Percentiles rank a stretch among this genome's conserved stretches.
phyloP scores from a whole-genome alignment of 2,888 invertebrate genomes.

The Xylota sylvarum region DNA sequence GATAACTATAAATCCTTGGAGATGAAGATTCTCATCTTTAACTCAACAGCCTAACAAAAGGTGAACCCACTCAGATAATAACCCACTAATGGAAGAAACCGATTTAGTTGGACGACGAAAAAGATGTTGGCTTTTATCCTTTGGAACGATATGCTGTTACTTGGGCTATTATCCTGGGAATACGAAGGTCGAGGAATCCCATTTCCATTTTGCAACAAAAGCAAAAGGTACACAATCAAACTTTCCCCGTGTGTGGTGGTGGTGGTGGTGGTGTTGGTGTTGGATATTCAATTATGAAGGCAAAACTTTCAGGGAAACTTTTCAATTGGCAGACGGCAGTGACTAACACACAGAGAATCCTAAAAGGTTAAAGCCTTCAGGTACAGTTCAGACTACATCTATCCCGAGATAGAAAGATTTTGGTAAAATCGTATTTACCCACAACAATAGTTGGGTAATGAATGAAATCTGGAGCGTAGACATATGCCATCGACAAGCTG shows the following conservation, averaged over 20 bases:
- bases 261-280: too few species aligned
- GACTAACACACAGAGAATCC: not conserved
- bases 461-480: slow-evolving; percentile 41
- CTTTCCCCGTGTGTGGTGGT: not conserved
- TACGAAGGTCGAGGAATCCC: slow-evolving; percentile 2
- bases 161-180: slow-evolving; percentile 23
- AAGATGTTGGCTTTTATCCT: slow-evolving; percentile 34
- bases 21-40: not conserved
- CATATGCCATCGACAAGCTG: slow-evolving; percentile 53
- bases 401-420: slow-evolving; percentile 8
- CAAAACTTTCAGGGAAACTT: slow-evolving; percentile 48
- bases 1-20: not conserved
- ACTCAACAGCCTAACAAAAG: not conserved
- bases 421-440: not conserved
- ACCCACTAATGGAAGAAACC: slow-evolving; percentile 28
- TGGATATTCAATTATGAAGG: slow-evolving; percentile 21
- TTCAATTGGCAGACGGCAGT: slow-evolving; percentile 13
- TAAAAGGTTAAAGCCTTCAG: not conserved
- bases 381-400: not conserved
- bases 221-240: not conserved
- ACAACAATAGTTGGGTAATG: slow-evolving; percentile 28
- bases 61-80: slow-evolving; percentile 1
- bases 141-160: slow-evolving; percentile 7
- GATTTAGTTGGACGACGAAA: slow-evolving; percentile 8
- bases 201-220: not conserved